Base-by-base conservation (phyloP, 2,113 vertebrate genomes). In the Dicerorhinus sumatrensis region DNA sequence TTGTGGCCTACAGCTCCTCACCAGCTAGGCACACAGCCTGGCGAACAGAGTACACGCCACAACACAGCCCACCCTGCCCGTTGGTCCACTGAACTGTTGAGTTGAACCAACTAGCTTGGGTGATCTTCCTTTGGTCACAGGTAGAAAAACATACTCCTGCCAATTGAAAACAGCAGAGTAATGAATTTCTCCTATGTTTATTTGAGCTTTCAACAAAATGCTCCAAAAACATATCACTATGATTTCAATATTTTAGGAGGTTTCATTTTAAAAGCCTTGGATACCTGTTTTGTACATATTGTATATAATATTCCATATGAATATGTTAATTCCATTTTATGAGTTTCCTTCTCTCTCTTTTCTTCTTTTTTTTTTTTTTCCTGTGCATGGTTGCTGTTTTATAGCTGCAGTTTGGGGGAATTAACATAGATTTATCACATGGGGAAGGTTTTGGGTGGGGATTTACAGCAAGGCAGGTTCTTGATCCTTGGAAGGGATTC, bases 271-370 rank as follows among this genome's bases (percentile, higher is more conserved):
- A 90, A 94, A 89, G 46, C 31, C 20, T 51, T 48, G 14, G 63
- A 18, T 94, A 73, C 54, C 56, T 94, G 18, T 80, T 94, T 96
- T 87, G n/a, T 93, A 84, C 36, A 36, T 58, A 65, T 42, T 79
- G 58, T 42, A 29, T 80, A 82, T 80, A 80, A 31, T 25, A 72
- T 92, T 93, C 77, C 69, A 17, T 31, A 83, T 89, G 90, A 91
- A 83, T 95, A 80, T 70, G 75, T 90, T 98, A 96, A 98, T 97
- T 97, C 90, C 77, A 88, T 91, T 97, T 96, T 97, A 98, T 98
- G 97, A 96, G 81, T 90, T 97, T 92, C 16, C 10, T 10, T 70
- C 25, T 60, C 51, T 39, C 46, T 27, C 5, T 31, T 60, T 72
- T 58, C 36, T 23, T 9, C 65, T n/a, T 36, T 33, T 83, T 21